Conservation (phyloP, 2,888 invertebrate species). For the Drosophila tanythrix region DNA sequence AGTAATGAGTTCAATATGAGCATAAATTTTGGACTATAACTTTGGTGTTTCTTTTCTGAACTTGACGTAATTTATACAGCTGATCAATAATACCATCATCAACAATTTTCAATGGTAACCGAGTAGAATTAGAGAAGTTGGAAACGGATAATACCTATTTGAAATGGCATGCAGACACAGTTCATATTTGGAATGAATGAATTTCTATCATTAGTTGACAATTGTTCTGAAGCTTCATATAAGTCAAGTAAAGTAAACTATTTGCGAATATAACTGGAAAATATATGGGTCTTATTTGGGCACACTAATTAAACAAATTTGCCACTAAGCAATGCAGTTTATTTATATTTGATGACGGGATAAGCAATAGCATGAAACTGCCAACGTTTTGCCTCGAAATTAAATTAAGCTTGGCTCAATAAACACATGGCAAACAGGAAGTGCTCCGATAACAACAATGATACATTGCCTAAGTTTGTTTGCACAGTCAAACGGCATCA, state of each 20-base stretch:
- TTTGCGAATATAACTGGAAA: background rate
- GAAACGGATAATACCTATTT: background rate
- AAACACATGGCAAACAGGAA: background rate
- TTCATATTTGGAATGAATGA: background rate
- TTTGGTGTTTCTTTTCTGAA: background rate
- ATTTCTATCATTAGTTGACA: background rate
- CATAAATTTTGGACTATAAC: background rate
- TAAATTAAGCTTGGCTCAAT: constrained; percentile 1
- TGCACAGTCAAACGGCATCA: background rate
- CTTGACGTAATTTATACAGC: background rate
- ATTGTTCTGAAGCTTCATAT: background rate
- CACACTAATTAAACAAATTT: background rate
- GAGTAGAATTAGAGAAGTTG: background rate
- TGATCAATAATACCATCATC: background rate
- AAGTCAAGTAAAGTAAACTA: background rate
- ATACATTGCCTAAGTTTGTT: background rate
- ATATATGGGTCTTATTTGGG: background rate
- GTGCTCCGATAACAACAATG: constrained; percentile 1
- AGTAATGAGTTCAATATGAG: background rate
- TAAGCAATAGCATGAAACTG: background rate
- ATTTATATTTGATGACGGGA: background rate
- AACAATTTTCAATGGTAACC: background rate
- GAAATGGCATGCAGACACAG: background rate
- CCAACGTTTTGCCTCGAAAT: background rate
- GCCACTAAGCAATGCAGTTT: no score